Base-by-base conservation (phyloP, 2,888 invertebrate species). In the Polydesmus complanatus region DNA sequence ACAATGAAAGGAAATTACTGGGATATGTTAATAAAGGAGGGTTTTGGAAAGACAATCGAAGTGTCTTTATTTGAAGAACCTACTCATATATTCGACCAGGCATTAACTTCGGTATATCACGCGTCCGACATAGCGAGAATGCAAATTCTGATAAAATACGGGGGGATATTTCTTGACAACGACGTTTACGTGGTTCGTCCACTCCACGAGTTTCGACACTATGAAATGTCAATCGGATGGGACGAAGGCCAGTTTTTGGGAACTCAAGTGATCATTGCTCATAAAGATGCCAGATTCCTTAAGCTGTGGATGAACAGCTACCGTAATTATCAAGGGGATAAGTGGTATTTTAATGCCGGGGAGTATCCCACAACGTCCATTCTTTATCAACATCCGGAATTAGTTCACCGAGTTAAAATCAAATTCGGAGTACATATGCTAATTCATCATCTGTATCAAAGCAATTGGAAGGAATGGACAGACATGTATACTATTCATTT, bases 391-490 rank as follows among this genome's bases (percentile, higher is more conserved):
- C 63, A 67, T 19, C 74, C 74, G 2, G 60, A 68, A 22, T 65
- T 75, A 21, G 71, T 72, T 1, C 73, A 74, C 61, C 66, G 72
- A 26, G 73, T 71, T 8, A 68, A 67, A n/a, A 63, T 65, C 27
- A 64, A 67, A 27, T 72, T 74, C 63, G 74, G 74, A 1, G 73
- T 74, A 2, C 71, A 73, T 25, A 69, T 72, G 63, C 64, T 74
- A n/a, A 63, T 70, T 22, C 66, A 68, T 11, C 64, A 70, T 54
- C 65, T 74, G 14, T 73, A 73, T 61, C 54, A 60, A 26, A n/a
- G n/a, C 11, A 19, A 2, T 21, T 70, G 70, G 70, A 64, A 64
- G 11, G 68, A 69, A 3, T 73, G 72, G 73, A 68, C 66, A 27
- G 62, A 66, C 8, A 69, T 69, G 54, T 70, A 68, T 59, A 62